Percentiles rank a stretch among this genome's conserved stretches.
Conservation (phyloP, 2,888 invertebrate species). For the Baronia brevicornis region DNA sequence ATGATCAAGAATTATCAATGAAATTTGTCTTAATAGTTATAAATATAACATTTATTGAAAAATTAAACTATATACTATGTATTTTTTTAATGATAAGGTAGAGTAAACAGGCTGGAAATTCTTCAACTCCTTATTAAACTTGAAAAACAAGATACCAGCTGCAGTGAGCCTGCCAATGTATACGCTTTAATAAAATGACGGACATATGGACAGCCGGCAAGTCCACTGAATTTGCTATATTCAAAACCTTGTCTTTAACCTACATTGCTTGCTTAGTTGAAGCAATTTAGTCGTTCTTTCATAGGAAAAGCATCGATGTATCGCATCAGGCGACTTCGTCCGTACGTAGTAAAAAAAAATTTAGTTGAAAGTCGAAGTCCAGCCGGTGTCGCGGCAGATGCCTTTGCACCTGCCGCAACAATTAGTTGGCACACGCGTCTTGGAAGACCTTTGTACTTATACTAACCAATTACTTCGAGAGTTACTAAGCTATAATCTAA, state of each 20-base stretch:
- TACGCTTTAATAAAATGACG: constrained; percentile 30
- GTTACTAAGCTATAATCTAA: constrained; percentile 13
- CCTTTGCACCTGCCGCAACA: constrained; percentile 59
- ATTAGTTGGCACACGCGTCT: constrained; percentile 63
- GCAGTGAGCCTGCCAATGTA: constrained; percentile 25
- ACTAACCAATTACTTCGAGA: constrained; percentile 14
- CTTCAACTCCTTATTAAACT: constrained; percentile 30
- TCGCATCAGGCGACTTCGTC: constrained; percentile 25
- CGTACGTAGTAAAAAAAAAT: constrained; percentile 41
- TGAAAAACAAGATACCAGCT: constrained; percentile 44
- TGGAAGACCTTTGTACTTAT: constrained; percentile 27
- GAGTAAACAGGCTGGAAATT: constrained; percentile 1
- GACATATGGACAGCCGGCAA: constrained; percentile 29
- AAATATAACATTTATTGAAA: too few species aligned
- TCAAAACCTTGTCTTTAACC: constrained; percentile 26
- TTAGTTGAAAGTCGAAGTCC: constrained; percentile 41
- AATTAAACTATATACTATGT: too few species aligned
- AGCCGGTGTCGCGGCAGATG: constrained; percentile 68
- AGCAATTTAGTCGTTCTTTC: constrained; percentile 21
- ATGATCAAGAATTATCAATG: too few species aligned
- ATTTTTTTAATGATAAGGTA: too few species aligned
- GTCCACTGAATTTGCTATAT: constrained; percentile 29
- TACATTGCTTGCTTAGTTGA: constrained; percentile 44
- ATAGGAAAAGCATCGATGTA: too few species aligned
- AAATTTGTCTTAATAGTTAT: too few species aligned